Evolutionary conservation across 2,888 invertebrate genomes (phyloP).

Genomic region (Malachius bipustulatus): DNA sequence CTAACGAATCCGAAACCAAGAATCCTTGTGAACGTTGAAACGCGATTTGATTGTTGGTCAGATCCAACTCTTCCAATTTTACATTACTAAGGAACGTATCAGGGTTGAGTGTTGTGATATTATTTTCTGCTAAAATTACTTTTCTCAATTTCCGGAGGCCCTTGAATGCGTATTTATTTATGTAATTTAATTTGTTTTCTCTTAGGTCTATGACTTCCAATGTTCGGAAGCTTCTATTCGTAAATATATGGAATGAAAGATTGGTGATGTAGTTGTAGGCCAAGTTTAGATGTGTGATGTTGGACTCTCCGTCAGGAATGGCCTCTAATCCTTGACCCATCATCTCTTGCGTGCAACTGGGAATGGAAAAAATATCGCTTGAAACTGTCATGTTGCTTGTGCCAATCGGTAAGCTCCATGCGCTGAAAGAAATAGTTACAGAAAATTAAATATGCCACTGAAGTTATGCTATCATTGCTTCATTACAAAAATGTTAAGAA

Average conservation of each 20-base stretch:
- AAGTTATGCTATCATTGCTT: no score
- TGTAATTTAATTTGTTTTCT: slow-evolving; percentile 28
- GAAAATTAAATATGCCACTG: no score
- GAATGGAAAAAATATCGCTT: no score
- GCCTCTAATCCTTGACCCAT: slow-evolving; percentile 23
- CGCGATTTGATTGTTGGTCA: slow-evolving; percentile 29
- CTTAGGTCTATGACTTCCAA: slow-evolving; percentile 27
- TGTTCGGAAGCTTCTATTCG: slow-evolving; percentile 26
- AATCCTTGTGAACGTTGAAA: slow-evolving; percentile 29
- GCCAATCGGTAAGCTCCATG: no score
- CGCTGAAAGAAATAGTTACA: no score
- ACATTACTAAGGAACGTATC: slow-evolving; percentile 29
- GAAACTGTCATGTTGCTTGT: no score
- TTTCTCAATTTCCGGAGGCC: slow-evolving; percentile 26
- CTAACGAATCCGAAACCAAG: slow-evolving; percentile 28
- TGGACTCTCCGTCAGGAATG: slow-evolving; percentile 25
- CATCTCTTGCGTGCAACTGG: no score
- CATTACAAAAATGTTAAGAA: no score
- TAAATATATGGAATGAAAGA: slow-evolving; percentile 27
- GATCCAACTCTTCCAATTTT: slow-evolving; percentile 28
- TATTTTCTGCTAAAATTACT: slow-evolving; percentile 32
- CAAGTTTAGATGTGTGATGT: slow-evolving; percentile 24
- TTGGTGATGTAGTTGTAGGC: slow-evolving; percentile 29
- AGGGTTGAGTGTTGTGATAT: slow-evolving; percentile 27
- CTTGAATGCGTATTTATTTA: slow-evolving; percentile 29